Evolutionary conservation across 2,888 invertebrate species (phyloP).

Genomic region (Clepsis dumicolana): DNA sequence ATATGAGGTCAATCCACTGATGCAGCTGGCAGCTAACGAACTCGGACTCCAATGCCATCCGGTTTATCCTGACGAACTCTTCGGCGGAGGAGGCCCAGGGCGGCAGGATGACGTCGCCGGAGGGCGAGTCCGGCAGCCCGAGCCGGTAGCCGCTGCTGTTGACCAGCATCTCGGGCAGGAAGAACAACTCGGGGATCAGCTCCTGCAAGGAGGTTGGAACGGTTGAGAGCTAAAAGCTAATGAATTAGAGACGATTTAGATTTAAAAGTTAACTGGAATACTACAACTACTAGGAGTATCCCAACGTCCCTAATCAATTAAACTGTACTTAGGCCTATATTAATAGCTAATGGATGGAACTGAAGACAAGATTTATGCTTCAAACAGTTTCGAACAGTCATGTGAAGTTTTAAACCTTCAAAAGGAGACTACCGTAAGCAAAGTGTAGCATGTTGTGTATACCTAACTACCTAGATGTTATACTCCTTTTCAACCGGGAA

Average conservation of each 20-base stretch:
- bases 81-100: conserved; percentile 99
- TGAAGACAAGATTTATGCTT: too few relatives aligned
- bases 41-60: conserved; percentile 99
- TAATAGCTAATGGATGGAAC: too few relatives aligned
- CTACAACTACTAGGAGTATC: too few relatives aligned
- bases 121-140: conserved; percentile 94
- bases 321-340: too few relatives aligned
- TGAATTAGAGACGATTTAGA: too few relatives aligned
- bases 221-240: background rate
- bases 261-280: too few relatives aligned
- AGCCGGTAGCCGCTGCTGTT: conserved; percentile 93
- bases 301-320: too few relatives aligned
- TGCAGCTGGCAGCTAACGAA: conserved; percentile 99
- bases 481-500: background rate
- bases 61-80: conserved; percentile 98
- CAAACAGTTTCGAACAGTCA: too few relatives aligned
- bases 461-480: too few relatives aligned
- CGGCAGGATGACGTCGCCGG: conserved; percentile 95
- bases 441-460: too few relatives aligned
- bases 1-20: conserved; percentile 99
- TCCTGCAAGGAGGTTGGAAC: conserved; percentile 86
- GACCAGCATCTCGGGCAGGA: conserved; percentile 99
- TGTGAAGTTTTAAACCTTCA: too few relatives aligned
- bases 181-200: conserved; percentile 99
- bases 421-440: too few relatives aligned